Evolutionary conservation across 2,113 vertebrate species (phyloP), one percentile per base, ranked within the genome.

Genomic region (Ranitomeya imitator): DNA sequence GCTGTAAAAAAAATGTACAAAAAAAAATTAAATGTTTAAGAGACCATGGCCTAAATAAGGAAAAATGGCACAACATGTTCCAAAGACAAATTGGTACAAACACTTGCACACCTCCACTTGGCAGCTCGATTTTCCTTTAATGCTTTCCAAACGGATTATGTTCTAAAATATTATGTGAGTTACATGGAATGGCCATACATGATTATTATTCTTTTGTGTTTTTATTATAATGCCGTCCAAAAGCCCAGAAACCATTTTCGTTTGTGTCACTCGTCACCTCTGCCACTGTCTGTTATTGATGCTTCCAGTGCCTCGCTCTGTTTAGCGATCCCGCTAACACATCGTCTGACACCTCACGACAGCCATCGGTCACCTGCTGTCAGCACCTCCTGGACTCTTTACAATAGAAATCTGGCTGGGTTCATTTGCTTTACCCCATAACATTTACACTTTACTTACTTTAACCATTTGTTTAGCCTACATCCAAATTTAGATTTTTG

Each of bases 71-170:
- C 61, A 71, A 71, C 23, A 84, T 84, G 82, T 84, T 84, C 82
- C 82, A 51, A 54, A 84, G 63, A 84, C 45, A 84, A 52, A 69
- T 26, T 84, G 82, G 63, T 84, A 69, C 55, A 69, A 60, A 81
- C 61, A 81, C 79, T 81, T 61, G 79, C 79, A 81, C 79, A 81
- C 79, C 79, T 81, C 79, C 19, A 19, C 79, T 81, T 81, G 79
- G 79, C 79, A 59, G 23, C 23, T 12, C 10, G 13, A 26, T 81
- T 60, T 81, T 81, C 79, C 79, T 81, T 60, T 60, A 61, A 60
- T 59, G 23, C 57, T 60, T 60, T 81, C 79, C 79, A 81, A 81
- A 37, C 19, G 79, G 79, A 81, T 81, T 81, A 81, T 81, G 73
- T 76, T 76, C 55, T 81, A 60, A 81, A 80, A 81, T 81, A 81